Evolutionary conservation across 2,888 invertebrate genomes (phyloP), one percentile per base, ranked within the genome.

Genomic region (Ophioninae sp.): DNA sequence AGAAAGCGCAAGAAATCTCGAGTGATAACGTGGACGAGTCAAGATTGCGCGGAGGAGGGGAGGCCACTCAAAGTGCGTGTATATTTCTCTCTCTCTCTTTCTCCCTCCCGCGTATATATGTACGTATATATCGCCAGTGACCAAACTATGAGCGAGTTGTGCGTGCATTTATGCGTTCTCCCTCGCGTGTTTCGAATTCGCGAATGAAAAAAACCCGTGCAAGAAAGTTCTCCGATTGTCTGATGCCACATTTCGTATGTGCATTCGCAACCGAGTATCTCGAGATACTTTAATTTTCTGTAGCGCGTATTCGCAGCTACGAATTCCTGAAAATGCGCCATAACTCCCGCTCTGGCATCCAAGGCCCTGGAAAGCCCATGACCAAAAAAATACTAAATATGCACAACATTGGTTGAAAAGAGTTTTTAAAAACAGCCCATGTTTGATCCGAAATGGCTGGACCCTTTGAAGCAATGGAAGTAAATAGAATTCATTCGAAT

Each of bases 21-120:
- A 82, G 59, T 77, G 85, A 86, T 85, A 86, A 86, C 84, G 85
- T 83, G 82, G 84, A 85, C 77, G 76, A 72, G 83, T 76, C 78
- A 80, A 67, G 76, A 39, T 84, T 72, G 82, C 68, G 65, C 50
- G 68, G 30, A 23, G 30, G 44, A 59, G 65, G 61, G 68, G 68
- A 30, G 30, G 3, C 23, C 30, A 61, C 44, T 69, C 37, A 59
- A 44, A 74, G 84, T 77, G 80, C 77, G 83, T 78, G 75, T 79
- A 75, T 83, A 57, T 79, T 73, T 67, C 68, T 73, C 64, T 72
- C 67, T 75, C 50, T 44, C 62, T 67, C 61, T 65, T 7, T 62
- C 56, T 41, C 21, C 2, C 50, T 2, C 50, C 13, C 10, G 30
- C 13, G 6, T 79, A 37, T 50, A 61, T 39, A 64, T 30, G 23